Evolutionary conservation across 1,140 invertebrate genomes (phyloP).

Genomic region (Eufriesea mexicana): DNA sequence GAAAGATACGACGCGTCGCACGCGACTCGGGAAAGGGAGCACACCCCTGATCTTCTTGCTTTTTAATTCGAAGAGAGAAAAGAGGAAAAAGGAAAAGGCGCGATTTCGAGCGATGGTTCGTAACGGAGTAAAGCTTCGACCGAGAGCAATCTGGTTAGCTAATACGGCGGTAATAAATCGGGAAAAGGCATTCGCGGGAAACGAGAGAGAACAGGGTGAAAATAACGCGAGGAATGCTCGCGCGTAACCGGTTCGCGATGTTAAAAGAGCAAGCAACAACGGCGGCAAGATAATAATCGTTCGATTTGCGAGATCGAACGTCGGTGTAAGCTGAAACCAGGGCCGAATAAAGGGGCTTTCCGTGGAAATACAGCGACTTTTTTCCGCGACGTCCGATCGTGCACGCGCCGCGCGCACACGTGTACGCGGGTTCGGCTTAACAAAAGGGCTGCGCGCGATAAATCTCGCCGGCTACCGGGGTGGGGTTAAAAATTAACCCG

Average conservation of each 20-base stretch:
- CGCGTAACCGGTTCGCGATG: neutral
- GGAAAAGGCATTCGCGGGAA: no score
- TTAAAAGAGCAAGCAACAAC: neutral
- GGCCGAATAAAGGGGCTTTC: slow-evolving; percentile 33
- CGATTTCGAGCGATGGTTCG: no score
- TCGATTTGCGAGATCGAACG: slow-evolving; percentile 46
- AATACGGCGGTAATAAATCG: no score
- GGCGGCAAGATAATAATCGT: slow-evolving; percentile 38
- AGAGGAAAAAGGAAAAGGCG: neutral
- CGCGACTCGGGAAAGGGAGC: neutral
- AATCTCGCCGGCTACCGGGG: slow-evolving; percentile 62
- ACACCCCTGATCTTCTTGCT: neutral
- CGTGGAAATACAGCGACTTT: slow-evolving; percentile 39
- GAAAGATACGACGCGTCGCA: neutral
- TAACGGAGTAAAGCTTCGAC: no score
- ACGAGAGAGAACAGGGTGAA: no score
- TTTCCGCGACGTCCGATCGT: slow-evolving; percentile 6
- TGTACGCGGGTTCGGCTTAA: slow-evolving; percentile 53
- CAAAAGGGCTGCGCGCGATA: slow-evolving; percentile 64
- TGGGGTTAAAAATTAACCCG: slow-evolving; percentile 74
- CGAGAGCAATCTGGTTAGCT: no score
- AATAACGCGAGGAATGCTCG: slow-evolving; percentile 13
- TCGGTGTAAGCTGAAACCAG: neutral
- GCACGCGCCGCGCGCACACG: slow-evolving; percentile 31
- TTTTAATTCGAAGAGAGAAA: neutral